A percentile compares a stretch with the other conserved stretches of the same genome.
These are phyloP conservation scores for Oithona nana DNA, from an alignment of 2,888 invertebrate genomes.

Conservation along the genomic window DNA sequence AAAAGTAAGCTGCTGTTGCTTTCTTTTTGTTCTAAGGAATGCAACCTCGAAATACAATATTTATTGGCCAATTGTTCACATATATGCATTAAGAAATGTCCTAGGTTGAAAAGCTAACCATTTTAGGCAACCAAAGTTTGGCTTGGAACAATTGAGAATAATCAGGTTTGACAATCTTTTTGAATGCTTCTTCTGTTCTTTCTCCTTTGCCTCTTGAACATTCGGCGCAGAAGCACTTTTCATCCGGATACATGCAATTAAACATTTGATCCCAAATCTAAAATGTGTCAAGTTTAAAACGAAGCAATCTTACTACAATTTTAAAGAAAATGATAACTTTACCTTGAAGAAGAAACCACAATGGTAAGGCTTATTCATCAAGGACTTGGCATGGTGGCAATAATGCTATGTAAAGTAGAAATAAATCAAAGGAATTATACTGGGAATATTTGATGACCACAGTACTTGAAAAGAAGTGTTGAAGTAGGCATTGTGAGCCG, in stretches of 20 bases:
- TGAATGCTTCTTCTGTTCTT: background rate
- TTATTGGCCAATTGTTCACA: too few relatives aligned
- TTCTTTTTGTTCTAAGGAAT: too few relatives aligned
- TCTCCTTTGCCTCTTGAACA: slow-evolving; percentile 9
- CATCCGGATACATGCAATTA: background rate
- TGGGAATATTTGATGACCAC: background rate
- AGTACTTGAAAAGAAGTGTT: slow-evolving; percentile 11
- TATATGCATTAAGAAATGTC: too few relatives aligned
- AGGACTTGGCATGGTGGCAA: slow-evolving; percentile 6
- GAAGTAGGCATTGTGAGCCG: slow-evolving; percentile 2
- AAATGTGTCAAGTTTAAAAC: too few relatives aligned
- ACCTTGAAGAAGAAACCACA: slow-evolving; percentile 14
- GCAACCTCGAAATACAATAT: too few relatives aligned
- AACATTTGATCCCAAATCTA: slow-evolving; percentile 12
- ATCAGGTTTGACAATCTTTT: background rate
- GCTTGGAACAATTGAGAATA: background rate
- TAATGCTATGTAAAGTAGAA: slow-evolving; percentile 5
- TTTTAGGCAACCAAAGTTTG: too few relatives aligned
- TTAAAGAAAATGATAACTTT: too few relatives aligned
- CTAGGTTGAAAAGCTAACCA: too few relatives aligned
- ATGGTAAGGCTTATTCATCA: slow-evolving; percentile 14
- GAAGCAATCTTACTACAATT: too few relatives aligned
- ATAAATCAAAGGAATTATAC: background rate
- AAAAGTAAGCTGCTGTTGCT: too few relatives aligned
- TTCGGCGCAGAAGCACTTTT: slow-evolving; percentile 13